Conservation (phyloP, 2,113 vertebrate species). For the Gadus macrocephalus region DNA sequence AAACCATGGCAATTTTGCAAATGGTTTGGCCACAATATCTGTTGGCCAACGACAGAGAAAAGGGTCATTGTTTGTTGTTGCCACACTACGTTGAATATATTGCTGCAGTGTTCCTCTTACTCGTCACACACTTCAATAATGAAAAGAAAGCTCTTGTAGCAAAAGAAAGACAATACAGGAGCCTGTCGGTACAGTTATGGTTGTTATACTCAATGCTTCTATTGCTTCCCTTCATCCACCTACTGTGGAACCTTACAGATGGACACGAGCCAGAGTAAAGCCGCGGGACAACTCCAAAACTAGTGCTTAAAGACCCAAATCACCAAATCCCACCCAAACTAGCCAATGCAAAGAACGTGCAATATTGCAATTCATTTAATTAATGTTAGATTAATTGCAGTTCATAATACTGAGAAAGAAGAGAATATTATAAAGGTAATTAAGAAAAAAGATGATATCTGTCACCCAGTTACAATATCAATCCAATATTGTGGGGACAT, state of each 20-base stretch:
- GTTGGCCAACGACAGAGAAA: constrained; percentile 19
- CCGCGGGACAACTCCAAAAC: constrained; percentile 16
- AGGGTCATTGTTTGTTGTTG: constrained; percentile 12
- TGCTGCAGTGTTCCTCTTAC: constrained; percentile 22
- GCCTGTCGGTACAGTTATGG: constrained; percentile 30
- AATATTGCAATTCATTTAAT: constrained; percentile 65
- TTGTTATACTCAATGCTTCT: constrained; percentile 2
- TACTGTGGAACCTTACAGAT: constrained; percentile 26
- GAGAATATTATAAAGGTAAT: constrained; percentile 59
- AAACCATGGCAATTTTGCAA: background rate
- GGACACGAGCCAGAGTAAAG: constrained; percentile 43
- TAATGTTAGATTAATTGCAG: constrained; percentile 54
- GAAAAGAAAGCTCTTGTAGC: constrained; percentile 1
- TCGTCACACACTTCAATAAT: background rate
- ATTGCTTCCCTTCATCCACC: constrained; percentile 32
- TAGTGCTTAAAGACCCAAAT: constrained; percentile 16
- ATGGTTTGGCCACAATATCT: constrained; percentile 16
- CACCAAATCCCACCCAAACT: constrained; percentile 46
- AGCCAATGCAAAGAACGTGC: constrained; percentile 50
- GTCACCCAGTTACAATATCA: constrained; percentile 52
- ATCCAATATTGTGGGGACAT: constrained; percentile 52
- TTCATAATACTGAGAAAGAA: constrained; percentile 60
- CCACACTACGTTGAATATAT: constrained; percentile 43
- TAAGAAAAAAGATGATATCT: constrained; percentile 38
- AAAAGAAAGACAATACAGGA: constrained; percentile 43